These are phyloP conservation scores for Glossophaga mutica DNA, from an alignment of 2,797 vertebrate species.

Conservation along the genomic window DNA sequence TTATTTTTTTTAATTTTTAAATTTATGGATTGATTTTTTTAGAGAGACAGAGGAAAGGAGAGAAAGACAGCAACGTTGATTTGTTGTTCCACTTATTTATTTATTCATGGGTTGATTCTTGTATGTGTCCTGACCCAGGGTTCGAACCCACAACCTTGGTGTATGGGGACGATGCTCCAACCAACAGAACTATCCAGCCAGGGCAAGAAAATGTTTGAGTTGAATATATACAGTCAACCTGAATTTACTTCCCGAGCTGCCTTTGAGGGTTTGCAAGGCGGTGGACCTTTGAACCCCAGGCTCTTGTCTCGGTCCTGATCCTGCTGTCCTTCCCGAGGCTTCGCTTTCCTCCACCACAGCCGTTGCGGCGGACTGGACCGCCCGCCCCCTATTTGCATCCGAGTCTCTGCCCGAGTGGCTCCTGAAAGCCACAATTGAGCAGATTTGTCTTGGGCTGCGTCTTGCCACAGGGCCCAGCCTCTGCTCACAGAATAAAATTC, in stretches of 20 bases:
- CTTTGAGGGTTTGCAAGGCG: background rate
- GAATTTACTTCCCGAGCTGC: background rate
- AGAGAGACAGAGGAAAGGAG: no score
- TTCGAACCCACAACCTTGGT: no score
- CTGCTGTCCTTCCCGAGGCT: background rate
- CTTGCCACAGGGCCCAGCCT: background rate
- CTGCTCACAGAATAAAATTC: background rate
- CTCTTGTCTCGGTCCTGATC: background rate
- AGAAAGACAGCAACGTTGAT: no score
- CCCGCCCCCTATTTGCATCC: background rate
- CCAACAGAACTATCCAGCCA: no score
- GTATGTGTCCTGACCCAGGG: no score
- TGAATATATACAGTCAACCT: background rate
- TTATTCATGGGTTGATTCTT: no score
- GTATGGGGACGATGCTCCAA: no score
- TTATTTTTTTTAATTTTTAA: background rate
- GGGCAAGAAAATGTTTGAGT: background rate
- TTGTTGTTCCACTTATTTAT: no score
- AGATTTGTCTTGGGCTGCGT: background rate
- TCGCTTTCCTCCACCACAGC: background rate
- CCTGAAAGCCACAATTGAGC: background rate
- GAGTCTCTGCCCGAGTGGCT: background rate
- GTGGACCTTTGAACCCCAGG: background rate
- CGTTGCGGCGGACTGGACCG: background rate
- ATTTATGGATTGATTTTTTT: no score